phyloP scores from a whole-genome alignment of 2,888 invertebrate genomes.

The Caenorhabditis angaria region DNA sequence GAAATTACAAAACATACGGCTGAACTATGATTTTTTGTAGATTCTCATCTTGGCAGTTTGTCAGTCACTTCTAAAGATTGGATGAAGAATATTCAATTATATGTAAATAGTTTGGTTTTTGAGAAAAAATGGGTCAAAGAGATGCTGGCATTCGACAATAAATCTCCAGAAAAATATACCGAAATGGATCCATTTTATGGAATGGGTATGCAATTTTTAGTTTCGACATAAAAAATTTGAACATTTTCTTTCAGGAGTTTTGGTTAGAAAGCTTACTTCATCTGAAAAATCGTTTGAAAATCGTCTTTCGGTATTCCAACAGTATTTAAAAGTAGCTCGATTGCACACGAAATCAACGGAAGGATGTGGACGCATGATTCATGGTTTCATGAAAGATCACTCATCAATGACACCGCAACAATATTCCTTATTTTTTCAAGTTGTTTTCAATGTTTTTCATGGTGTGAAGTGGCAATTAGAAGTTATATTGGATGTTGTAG shows the following conservation, averaged over 20 bases:
- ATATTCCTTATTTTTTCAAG: conserved; percentile 7
- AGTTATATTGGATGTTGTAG: conserved; percentile 8
- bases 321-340: neutral
- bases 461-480: conserved; percentile 13
- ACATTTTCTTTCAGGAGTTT: conserved; percentile 9
- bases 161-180: neutral
- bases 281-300: neutral
- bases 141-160: neutral
- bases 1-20: neutral
- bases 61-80: conserved; percentile 24
- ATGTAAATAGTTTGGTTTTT: neutral
- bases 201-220: conserved; percentile 18
- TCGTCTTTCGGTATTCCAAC: neutral
- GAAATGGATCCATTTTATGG: conserved; percentile 16
- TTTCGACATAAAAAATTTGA: neutral
- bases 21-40: conserved; percentile 11
- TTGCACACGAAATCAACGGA: conserved; percentile 7
- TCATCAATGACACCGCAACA: conserved; percentile 7
- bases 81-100: conserved; percentile 8
- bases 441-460: conserved; percentile 14
- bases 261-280: conserved; percentile 1
- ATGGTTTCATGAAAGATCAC: conserved; percentile 17
- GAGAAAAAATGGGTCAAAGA: conserved; percentile 6
- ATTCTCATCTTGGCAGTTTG: conserved; percentile 14
- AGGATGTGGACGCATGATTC: conserved; percentile 20